Percentiles rank a stretch among this genome's conserved stretches.
These are phyloP conservation scores for Pseudochirops cupreus DNA, from an alignment of 2,797 vertebrate genomes.

Conservation along the genomic window DNA sequence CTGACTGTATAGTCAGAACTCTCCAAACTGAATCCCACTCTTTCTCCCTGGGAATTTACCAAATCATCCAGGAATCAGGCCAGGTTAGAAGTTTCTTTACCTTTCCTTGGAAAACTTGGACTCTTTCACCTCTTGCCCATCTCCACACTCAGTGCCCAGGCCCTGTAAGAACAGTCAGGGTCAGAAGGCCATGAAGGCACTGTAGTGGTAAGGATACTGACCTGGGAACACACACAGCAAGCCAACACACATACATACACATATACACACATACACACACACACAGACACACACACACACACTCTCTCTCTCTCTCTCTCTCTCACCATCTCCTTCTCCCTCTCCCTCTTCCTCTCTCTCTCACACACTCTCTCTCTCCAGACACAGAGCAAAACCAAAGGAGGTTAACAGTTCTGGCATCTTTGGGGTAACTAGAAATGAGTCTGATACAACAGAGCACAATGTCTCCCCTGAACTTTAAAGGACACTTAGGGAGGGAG, in stretches of 20 bases:
- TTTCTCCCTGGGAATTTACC: neutral
- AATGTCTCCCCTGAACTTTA: neutral
- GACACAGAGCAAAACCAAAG: neutral
- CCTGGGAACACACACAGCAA: neutral
- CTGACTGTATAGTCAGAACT: neutral
- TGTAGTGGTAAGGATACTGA: too few relatives aligned
- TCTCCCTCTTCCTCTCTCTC: too few relatives aligned
- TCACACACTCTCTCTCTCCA: too few relatives aligned
- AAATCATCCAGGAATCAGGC: neutral
- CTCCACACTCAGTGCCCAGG: conserved; percentile 86
- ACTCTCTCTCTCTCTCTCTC: too few relatives aligned
- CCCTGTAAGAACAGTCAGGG: conserved; percentile 86
- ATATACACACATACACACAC: neutral
- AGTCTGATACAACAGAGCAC: neutral
- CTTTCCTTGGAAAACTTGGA: conserved; percentile 92
- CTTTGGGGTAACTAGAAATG: neutral
- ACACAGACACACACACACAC: neutral
- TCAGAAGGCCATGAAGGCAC: neutral
- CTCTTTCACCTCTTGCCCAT: conserved; percentile 83
- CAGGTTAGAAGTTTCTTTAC: conserved; percentile 77
- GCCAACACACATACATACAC: neutral
- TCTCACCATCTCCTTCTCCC: too few relatives aligned
- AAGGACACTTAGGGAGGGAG: neutral
- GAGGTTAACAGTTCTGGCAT: neutral
- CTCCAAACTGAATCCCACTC: neutral